These are phyloP conservation scores for Cyanocitta stelleri DNA, from an alignment of 2,113 vertebrate genomes.

Conservation along the genomic window DNA sequence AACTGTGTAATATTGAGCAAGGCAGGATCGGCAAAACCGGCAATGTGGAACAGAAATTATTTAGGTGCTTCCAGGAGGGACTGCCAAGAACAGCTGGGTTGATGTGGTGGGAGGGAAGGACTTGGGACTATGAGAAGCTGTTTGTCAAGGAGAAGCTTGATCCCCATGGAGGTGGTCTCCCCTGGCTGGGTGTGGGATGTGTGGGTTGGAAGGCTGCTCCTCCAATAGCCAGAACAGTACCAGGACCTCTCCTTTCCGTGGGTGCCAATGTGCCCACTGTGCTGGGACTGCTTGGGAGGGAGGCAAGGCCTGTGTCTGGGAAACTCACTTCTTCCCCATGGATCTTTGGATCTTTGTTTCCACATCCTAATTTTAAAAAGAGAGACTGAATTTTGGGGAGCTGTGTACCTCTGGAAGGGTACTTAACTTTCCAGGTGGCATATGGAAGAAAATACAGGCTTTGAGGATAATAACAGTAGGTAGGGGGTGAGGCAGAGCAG, in stretches of 20 bases:
- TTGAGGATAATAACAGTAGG: background rate
- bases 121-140: background rate
- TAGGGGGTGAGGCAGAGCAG: background rate
- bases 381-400: background rate
- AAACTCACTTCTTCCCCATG: background rate
- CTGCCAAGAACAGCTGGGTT: background rate
- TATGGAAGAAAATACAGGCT: background rate
- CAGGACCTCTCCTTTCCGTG: background rate
- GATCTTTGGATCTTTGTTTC: background rate
- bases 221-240: background rate
- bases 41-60: background rate
- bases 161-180: background rate
- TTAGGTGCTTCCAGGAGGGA: background rate
- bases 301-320: background rate
- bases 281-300: background rate
- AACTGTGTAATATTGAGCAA: background rate
- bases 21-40: accelerated
- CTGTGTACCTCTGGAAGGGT: background rate
- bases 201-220: background rate
- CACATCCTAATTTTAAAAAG: background rate
- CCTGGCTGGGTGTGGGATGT: background rate
- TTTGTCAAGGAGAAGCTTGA: background rate
- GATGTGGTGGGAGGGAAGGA: background rate
- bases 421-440: background rate
- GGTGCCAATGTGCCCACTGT: accelerated